Evolutionary conservation across 37 sponge, comb jelly and placozoan genomes (phyloP).

Genomic region (Dysidea cf. avara): DNA sequence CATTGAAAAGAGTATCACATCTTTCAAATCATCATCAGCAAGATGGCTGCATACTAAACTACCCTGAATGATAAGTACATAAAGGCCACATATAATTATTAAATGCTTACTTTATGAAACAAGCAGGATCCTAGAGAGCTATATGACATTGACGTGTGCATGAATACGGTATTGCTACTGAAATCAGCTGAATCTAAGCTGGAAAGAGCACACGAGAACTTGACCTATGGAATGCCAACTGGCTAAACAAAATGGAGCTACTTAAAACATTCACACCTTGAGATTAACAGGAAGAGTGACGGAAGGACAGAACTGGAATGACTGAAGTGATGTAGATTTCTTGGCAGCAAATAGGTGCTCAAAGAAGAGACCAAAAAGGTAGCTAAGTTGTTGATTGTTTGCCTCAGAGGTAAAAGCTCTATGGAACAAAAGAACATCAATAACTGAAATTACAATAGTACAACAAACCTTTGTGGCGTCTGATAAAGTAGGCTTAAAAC

Average conservation of each 20-base stretch:
- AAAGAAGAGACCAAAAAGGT: constrained; percentile 32
- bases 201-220: constrained; percentile 29
- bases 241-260: no score
- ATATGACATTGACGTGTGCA: constrained; percentile 13
- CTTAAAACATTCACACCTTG: no score
- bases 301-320: neutral
- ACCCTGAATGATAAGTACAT: constrained; percentile 17
- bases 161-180: constrained; percentile 7
- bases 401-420: constrained; percentile 20
- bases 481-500: no score
- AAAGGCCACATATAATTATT: neutral
- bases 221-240: no score
- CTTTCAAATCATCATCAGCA: neutral
- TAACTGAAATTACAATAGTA: no score
- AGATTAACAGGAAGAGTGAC: no score
- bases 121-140: constrained; percentile 38
- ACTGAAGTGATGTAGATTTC: neutral
- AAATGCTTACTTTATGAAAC: constrained; percentile 45
- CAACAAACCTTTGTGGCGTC: no score
- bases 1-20: constrained; percentile 24
- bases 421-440: neutral
- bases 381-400: constrained; percentile 7
- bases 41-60: constrained; percentile 48
- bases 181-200: constrained; percentile 38
- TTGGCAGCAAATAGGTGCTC: constrained; percentile 24